Evolutionary conservation across 2,113 vertebrate species (phyloP).

Genomic region (Passer montanus): DNA sequence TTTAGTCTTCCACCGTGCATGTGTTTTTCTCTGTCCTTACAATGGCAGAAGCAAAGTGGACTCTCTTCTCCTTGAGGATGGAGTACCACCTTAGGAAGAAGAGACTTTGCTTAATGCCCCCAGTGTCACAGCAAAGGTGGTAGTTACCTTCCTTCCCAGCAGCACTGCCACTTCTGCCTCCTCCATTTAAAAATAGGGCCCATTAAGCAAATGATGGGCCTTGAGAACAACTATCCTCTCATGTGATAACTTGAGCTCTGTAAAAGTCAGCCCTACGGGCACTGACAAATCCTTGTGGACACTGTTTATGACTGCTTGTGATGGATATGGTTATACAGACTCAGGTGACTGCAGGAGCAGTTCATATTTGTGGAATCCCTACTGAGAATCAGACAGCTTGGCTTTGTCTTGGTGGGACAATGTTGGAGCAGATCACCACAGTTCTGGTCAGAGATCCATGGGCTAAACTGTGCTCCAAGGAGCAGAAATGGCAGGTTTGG

Average conservation of each 20-base stretch:
- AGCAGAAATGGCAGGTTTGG: neutral
- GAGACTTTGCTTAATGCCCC: accelerated
- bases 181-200: neutral
- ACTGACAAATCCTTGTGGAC: neutral
- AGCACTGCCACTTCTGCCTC: neutral
- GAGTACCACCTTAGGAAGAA: neutral
- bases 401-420: neutral
- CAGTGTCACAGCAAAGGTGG: neutral
- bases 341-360: neutral
- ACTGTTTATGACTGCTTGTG: neutral
- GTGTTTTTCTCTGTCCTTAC: neutral
- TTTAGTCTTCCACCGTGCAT: neutral
- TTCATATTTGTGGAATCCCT: neutral
- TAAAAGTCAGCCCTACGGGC: neutral
- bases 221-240: neutral
- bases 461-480: neutral
- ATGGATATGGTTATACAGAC: neutral
- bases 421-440: neutral
- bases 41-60: neutral
- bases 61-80: neutral
- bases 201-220: neutral
- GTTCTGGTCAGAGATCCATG: neutral
- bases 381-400: accelerated
- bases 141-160: neutral
- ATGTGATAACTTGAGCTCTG: neutral